These are phyloP conservation scores for Ceuthmochares aereus DNA, from an alignment of 2,113 vertebrate species.

Conservation along the genomic window DNA sequence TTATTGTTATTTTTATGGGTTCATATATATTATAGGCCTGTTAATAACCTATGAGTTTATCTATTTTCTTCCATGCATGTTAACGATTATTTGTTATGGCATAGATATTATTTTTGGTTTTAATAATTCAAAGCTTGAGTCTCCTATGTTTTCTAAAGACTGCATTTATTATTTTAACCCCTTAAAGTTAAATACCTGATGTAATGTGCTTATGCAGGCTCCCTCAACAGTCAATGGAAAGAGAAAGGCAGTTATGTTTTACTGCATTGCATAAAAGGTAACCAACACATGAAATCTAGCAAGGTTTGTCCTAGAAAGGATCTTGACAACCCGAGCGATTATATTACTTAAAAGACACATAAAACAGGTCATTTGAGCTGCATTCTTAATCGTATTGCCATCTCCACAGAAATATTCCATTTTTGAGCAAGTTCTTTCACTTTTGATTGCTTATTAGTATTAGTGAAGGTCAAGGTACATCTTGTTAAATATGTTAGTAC, in stretches of 20 bases:
- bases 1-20: background rate
- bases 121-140: background rate
- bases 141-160: background rate
- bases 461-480: background rate
- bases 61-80: background rate
- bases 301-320: background rate
- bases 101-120: background rate
- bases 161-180: background rate
- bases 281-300: background rate
- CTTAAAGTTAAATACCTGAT: background rate
- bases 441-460: background rate
- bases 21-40: background rate
- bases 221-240: background rate
- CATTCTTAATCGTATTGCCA: background rate
- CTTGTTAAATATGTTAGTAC: background rate
- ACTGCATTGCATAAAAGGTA: background rate
- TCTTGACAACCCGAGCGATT: background rate
- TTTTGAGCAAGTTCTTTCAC: background rate
- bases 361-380: background rate
- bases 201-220: fast-evolving
- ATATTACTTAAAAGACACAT: background rate
- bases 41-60: background rate
- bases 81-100: background rate
- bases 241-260: background rate
- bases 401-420: background rate